Percentiles rank a stretch among this genome's conserved stretches.
Evolutionary conservation across 2,113 vertebrate species (phyloP).

Genomic region (Engystomops pustulosus): DNA sequence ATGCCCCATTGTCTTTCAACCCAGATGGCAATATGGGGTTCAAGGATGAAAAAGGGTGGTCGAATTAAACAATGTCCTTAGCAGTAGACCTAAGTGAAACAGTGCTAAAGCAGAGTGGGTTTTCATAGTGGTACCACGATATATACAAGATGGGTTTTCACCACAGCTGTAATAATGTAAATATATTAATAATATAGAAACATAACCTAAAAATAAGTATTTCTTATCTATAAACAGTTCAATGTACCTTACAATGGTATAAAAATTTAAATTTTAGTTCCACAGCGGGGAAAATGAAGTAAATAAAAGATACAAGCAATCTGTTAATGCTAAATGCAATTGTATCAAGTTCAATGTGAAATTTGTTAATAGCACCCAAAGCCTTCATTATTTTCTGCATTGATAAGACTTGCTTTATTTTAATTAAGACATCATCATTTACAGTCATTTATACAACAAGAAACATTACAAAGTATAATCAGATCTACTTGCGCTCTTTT

Average conservation of each 20-base stretch:
- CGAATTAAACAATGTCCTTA: too few species aligned
- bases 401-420: conserved; percentile 6
- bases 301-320: background rate
- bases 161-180: too few species aligned
- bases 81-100: too few species aligned
- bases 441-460: background rate
- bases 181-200: background rate
- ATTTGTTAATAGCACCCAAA: background rate
- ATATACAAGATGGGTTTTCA: too few species aligned
- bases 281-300: background rate
- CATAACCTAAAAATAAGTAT: background rate
- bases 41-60: too few species aligned
- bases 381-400: background rate
- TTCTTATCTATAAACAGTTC: background rate
- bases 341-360: background rate
- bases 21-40: too few species aligned
- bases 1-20: too few species aligned
- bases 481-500: background rate
- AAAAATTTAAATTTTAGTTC: background rate
- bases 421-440: background rate
- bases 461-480: background rate
- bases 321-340: background rate
- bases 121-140: too few species aligned
- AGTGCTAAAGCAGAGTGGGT: too few species aligned
- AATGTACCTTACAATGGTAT: background rate